Evolutionary conservation across 2,797 vertebrate genomes (phyloP).

Genomic region (Rhinoraja longicauda): DNA sequence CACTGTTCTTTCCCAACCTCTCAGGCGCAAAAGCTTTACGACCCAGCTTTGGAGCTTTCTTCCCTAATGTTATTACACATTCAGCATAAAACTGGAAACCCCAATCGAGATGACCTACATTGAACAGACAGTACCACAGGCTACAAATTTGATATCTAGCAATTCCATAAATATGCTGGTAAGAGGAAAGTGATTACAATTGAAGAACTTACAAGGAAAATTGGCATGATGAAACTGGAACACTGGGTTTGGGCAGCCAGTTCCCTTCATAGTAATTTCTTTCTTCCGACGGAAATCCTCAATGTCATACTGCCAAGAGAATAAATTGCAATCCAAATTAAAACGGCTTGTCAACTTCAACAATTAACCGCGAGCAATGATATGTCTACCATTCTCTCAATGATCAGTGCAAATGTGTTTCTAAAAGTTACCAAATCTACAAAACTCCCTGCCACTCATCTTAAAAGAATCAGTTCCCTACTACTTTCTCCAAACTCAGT

Average conservation of each 20-base stretch:
- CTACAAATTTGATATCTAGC: neutral
- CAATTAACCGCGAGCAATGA: neutral
- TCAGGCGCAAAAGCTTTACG: neutral
- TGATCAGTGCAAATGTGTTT: neutral
- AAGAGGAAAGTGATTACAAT: neutral
- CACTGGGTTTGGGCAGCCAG: slow-evolving; percentile 77
- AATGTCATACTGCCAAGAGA: slow-evolving; percentile 69
- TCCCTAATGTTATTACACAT: neutral
- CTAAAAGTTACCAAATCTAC: neutral
- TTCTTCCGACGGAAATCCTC: slow-evolving; percentile 86
- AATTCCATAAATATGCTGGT: neutral
- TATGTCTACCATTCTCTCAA: neutral
- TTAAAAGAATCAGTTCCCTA: neutral
- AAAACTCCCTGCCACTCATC: no score
- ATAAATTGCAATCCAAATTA: neutral
- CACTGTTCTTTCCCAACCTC: no score
- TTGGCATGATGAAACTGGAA: slow-evolving; percentile 83
- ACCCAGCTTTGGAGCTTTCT: neutral
- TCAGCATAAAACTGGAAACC: neutral
- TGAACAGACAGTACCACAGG: neutral
- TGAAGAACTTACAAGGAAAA: slow-evolving; percentile 82
- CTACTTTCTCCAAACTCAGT: neutral
- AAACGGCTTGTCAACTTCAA: neutral
- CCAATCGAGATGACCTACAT: neutral
- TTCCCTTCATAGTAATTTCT: slow-evolving; percentile 85